Evolutionary conservation across 2,888 invertebrate species (phyloP), one percentile per base, ranked within the genome.

Genomic region (Drosophila tanythrix): DNA sequence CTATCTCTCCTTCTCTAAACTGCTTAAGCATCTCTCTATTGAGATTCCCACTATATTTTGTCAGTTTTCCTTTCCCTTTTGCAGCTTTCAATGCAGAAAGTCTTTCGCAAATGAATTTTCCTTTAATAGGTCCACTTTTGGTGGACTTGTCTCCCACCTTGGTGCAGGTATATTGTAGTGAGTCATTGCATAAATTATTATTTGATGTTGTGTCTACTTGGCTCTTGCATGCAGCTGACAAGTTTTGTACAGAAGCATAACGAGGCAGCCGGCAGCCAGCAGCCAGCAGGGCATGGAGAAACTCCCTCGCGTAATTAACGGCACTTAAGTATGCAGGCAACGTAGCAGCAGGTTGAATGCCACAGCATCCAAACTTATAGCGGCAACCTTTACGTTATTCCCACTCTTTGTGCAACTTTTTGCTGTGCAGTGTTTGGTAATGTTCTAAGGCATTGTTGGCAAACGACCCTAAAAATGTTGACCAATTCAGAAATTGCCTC

Each of bases 321-420:
- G 40, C 31, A 72, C 81, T 79, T 73, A 52, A 43, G 53, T 40
- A 65, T 76, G 71, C 77, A 67, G 60, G 29, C 62, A 51, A 21
- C 25, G 74, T 55, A 33, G 60, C 59, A 57, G 21, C 38, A 29
- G 53, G 63, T 64, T 56, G 55, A 55, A 61, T 64, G 72, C 72
- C 59, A 38, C 66, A 61, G 33, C 35, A 51, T 10, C n/a, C 31
- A 27, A 55, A 59, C 7, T 48, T 56, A n/a, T 5, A 56, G 35
- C 36, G 48, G 61, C 21, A 48, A 21, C 33, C 10, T 18, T 6
- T 7, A 10, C 11, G 3, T 2, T 25, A 11, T 21, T 21, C 8
- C 15, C 53, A 1, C 29, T 43, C 46, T 46, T 46, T n/a, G 35
- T 55, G 61, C 59, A 62, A 50, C n/a, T 72, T 55, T 27, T 55